These are phyloP conservation scores for Pyxicephalus adspersus DNA, from an alignment of 2,113 vertebrate genomes.

Conservation along the genomic window DNA sequence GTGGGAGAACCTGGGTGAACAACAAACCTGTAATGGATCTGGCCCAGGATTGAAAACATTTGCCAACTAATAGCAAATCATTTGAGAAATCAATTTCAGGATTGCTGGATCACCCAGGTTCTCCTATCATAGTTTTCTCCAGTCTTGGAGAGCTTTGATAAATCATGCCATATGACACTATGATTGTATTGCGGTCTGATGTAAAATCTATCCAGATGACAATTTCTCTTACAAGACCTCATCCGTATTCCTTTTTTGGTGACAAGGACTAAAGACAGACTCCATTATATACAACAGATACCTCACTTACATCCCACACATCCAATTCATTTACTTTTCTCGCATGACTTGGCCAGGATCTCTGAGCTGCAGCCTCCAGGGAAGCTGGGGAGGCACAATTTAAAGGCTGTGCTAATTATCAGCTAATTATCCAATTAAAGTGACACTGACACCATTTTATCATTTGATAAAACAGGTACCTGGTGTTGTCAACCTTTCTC, in stretches of 20 bases:
- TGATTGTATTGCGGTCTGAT: background rate
- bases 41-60: no score
- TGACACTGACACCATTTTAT: constrained; percentile 16
- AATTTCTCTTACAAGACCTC: background rate
- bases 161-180: no score
- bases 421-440: constrained; percentile 34
- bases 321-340: constrained; percentile 9
- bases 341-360: constrained; percentile 9
- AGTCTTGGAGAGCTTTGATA: no score
- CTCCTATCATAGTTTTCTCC: no score
- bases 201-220: constrained; percentile 8
- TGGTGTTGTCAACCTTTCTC: background rate
- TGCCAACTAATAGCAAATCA: no score
- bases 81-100: no score
- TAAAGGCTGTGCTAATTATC: constrained; percentile 22
- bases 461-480: background rate
- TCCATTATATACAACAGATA: background rate
- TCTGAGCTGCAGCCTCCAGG: constrained; percentile 19
- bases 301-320: background rate
- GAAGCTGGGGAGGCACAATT: background rate
- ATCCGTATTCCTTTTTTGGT: background rate
- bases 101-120: no score
- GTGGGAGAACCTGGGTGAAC: no score
- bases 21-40: no score
- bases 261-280: constrained; percentile 6